Evolutionary conservation across 2,113 vertebrate species (phyloP).

Genomic region (Gadus chalcogrammus): DNA sequence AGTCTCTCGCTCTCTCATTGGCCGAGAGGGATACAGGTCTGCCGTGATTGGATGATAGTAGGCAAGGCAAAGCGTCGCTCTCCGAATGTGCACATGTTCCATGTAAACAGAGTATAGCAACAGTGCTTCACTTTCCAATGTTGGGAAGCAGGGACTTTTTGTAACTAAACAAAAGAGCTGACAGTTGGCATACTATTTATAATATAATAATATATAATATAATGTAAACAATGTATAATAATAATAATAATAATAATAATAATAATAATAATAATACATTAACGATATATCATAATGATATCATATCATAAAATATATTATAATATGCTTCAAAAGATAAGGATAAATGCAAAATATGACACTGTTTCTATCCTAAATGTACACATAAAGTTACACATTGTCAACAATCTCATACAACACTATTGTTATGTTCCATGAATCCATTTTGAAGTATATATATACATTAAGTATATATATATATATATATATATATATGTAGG

Average conservation of each 20-base stretch:
- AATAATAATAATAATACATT: neutral
- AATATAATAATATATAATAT: neutral
- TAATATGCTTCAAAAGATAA: neutral
- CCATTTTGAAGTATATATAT: too few relatives aligned
- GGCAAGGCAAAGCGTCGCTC: slow-evolving; percentile 50
- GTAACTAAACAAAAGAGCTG: too few relatives aligned
- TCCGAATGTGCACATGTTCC: slow-evolving; percentile 72
- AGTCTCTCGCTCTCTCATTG: slow-evolving; percentile 30
- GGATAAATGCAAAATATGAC: too few relatives aligned
- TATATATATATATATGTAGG: too few relatives aligned
- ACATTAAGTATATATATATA: too few relatives aligned
- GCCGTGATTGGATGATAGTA: slow-evolving; percentile 58
- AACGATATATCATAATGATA: neutral
- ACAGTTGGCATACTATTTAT: neutral
- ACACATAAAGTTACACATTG: too few relatives aligned
- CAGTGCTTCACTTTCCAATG: neutral
- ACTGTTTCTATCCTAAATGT: too few relatives aligned
- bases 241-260: neutral
- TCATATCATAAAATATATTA: neutral
- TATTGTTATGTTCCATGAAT: too few relatives aligned
- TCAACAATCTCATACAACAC: too few relatives aligned
- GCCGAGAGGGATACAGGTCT: neutral
- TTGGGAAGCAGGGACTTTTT: too few relatives aligned
- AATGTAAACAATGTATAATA: neutral
- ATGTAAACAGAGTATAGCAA: slow-evolving; percentile 73